Evolutionary conservation across 2,113 vertebrate species (phyloP).

Genomic region (Myodes glareolus): DNA sequence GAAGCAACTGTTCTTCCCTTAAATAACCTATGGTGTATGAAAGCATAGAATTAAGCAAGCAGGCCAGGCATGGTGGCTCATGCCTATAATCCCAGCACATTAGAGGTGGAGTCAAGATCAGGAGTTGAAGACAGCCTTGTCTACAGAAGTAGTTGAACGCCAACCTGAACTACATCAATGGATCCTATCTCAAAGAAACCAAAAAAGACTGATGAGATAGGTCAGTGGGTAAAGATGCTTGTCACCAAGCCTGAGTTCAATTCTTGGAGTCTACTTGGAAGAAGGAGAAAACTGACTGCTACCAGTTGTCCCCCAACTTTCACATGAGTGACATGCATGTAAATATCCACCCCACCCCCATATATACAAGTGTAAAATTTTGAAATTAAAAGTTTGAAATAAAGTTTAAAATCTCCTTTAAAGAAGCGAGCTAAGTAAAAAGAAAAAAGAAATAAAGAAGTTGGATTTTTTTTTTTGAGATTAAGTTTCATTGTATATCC

Average conservation of each 20-base stretch:
- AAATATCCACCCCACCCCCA: background rate
- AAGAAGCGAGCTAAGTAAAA: background rate
- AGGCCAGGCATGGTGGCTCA: background rate
- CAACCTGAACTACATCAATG: background rate
- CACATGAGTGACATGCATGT: background rate
- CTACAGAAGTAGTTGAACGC: background rate
- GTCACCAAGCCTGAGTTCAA: background rate
- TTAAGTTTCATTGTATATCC: background rate
- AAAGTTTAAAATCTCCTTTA: background rate
- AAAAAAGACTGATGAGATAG: background rate
- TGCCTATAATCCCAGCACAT: background rate
- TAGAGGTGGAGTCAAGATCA: background rate
- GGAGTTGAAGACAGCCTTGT: background rate
- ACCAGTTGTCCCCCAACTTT: background rate
- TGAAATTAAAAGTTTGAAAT: background rate
- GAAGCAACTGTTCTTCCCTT: constrained; percentile 26
- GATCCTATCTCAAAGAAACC: background rate
- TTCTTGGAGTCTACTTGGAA: background rate
- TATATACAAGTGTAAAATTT: background rate
- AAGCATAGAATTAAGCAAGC: constrained; percentile 17
- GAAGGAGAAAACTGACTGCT: background rate
- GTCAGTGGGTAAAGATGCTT: background rate
- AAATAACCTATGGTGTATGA: background rate
- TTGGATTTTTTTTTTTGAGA: background rate
- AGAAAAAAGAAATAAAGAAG: background rate